Evolutionary conservation across 2,888 invertebrate genomes (phyloP).

Genomic region (Athripsodes cinereus): DNA sequence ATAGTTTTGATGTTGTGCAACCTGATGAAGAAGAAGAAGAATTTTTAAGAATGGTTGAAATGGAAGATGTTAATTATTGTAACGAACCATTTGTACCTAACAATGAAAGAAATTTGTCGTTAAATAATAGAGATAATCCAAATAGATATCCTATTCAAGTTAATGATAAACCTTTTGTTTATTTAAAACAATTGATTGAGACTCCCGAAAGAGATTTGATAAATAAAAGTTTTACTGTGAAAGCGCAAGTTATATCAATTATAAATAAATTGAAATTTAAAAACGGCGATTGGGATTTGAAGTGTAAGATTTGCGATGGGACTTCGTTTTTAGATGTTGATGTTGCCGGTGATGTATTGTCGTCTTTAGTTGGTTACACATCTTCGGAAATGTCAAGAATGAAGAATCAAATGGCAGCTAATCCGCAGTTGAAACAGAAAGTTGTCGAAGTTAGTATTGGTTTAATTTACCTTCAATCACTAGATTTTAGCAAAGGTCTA

Average conservation of each 20-base stretch:
- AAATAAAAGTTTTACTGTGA: constrained; percentile 48
- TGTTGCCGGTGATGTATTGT: constrained; percentile 52
- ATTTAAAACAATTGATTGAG: constrained; percentile 44
- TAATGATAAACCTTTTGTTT: constrained; percentile 40
- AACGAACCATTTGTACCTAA: constrained; percentile 27
- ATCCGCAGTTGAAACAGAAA: constrained; percentile 39
- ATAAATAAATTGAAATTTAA: constrained; percentile 50
- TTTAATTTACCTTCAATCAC: no score
- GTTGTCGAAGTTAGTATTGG: constrained; percentile 36
- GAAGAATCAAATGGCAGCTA: constrained; percentile 37
- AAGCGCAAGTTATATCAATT: constrained; percentile 51
- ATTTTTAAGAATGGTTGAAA: constrained; percentile 31
- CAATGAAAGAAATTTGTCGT: not conserved
- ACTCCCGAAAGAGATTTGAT: constrained; percentile 34
- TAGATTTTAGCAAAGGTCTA: no score
- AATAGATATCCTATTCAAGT: constrained; percentile 25
- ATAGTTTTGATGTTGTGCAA: not conserved
- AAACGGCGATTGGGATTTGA: constrained; percentile 50
- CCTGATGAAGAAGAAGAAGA: constrained; percentile 33
- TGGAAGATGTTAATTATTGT: constrained; percentile 16
- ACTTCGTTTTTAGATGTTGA: constrained; percentile 50
- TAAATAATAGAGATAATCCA: not conserved
- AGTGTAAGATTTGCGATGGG: constrained; percentile 52
- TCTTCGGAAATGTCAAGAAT: constrained; percentile 44
- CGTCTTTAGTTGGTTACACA: constrained; percentile 45